Base-by-base conservation (phyloP, 2,797 vertebrate genomes). In the Myotis vivesi region DNA sequence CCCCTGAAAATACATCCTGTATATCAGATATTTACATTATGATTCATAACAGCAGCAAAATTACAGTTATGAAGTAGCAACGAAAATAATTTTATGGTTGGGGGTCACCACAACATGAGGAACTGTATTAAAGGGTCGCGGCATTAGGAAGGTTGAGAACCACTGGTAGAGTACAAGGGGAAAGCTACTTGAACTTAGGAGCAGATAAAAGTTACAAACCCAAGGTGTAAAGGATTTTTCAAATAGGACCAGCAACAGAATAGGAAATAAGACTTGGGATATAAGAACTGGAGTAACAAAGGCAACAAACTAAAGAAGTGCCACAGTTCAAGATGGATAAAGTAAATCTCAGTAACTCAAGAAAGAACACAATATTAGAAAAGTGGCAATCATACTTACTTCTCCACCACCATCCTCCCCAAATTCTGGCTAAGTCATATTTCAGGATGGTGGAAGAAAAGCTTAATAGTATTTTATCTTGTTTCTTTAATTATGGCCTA, bases 291-390 rank as follows among this genome's bases (percentile, higher is more conserved):
- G 36, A 77, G 15, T 68, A 87, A 49, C 20, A 51, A 77, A 73
- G 33, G 55, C 10, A 92, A 64, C 41, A 73, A 93, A 89, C 38
- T 91, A 62, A 90, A 94, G 64, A 83, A 68, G n/a, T 9, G n/a
- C 30, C 22, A 72, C 46, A 86, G 57, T 15, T 87, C 76, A 88
- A 57, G 53, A 76, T 28, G 8, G 19, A 55, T 73, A 77, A 85
- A 97, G 51, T 44, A 94, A 93, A 88, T 41, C 25, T 15, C 28
- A 69, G 57, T 62, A 71, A 93, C 8, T 71, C 59, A 89, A 85
- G 83, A 92, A 55, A 82, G 49, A 91, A 71, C 25, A 94, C 51
- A 86, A n/a, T 55, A 82, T 13, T 33, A 28, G 49, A 23, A 86
- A 91, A 36, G 30, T 76, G 6, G 69, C 28, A 85, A 66, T 57